These are phyloP conservation scores for Anorthoa munda DNA, from an alignment of 2,888 invertebrate genomes.

Conservation along the genomic window DNA sequence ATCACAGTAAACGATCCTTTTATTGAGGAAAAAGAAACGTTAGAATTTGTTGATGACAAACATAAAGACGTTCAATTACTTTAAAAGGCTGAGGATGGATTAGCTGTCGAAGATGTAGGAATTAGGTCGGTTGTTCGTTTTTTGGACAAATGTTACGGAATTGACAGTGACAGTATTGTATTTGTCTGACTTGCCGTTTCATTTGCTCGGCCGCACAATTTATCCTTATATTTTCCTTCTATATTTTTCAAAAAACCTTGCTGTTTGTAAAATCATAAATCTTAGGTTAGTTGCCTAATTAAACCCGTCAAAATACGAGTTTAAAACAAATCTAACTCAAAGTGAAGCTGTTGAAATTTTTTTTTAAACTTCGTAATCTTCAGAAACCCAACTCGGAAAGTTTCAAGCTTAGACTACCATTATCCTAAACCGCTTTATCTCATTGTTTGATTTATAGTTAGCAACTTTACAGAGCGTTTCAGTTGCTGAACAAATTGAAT, in stretches of 20 bases:
- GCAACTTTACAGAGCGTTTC: constrained; percentile 56
- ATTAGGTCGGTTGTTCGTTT: constrained; percentile 60
- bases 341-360: constrained; percentile 38
- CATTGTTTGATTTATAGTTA: constrained; percentile 67
- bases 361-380: constrained; percentile 55
- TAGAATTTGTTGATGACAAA: constrained; percentile 67
- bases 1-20: constrained; percentile 66
- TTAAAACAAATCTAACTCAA: constrained; percentile 18
- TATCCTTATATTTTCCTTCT: not conserved
- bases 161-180: constrained; percentile 41
- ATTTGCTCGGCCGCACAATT: constrained; percentile 14
- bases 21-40: constrained; percentile 69
- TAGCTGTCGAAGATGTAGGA: constrained; percentile 61
- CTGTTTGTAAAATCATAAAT: not conserved
- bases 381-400: constrained; percentile 40
- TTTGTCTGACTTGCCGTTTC: constrained; percentile 42
- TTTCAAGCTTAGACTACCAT: constrained; percentile 61
- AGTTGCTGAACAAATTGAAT: constrained; percentile 58
- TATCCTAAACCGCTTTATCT: constrained; percentile 64
- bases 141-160: constrained; percentile 60
- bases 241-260: not conserved
- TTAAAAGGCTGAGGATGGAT: constrained; percentile 67
- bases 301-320: constrained; percentile 19
- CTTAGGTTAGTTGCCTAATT: constrained; percentile 15
- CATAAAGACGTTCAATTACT: constrained; percentile 70